phyloP scores from a whole-genome alignment of 1,140 invertebrate species.

The Prorops nasuta region DNA sequence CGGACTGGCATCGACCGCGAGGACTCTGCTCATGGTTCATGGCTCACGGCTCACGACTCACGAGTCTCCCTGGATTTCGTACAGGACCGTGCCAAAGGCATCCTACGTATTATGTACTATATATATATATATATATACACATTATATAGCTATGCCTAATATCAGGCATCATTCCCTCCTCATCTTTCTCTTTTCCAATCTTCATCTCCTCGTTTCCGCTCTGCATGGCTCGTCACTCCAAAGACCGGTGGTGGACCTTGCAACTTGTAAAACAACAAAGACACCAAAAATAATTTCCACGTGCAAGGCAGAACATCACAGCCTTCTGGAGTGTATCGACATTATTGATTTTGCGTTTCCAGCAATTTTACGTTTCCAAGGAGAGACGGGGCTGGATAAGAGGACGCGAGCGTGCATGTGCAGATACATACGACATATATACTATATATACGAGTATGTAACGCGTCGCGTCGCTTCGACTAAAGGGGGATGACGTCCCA shows the following conservation, averaged over 20 bases:
- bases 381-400: neutral
- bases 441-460: neutral
- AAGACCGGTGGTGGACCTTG: conserved; percentile 14
- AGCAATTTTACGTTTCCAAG: neutral
- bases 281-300: neutral
- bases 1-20: no score
- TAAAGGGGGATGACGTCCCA: neutral
- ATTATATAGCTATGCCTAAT: no score
- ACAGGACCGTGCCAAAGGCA: conserved; percentile 32
- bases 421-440: neutral
- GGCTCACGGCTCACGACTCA: conserved; percentile 25
- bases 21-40: no score
- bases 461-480: neutral
- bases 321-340: neutral
- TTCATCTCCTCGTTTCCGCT: conserved; percentile 16
- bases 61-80: conserved; percentile 36
- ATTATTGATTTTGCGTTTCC: neutral
- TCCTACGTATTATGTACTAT: no score
- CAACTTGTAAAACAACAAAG: neutral
- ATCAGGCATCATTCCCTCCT: conserved; percentile 51
- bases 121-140: no score
- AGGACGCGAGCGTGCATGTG: neutral
- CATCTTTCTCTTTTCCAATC: conserved; percentile 17
- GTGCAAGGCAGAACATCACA: neutral
- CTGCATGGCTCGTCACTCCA: no score